These are phyloP conservation scores for Tubulanus polymorphus DNA, from an alignment of 2,888 invertebrate genomes.

Conservation along the genomic window DNA sequence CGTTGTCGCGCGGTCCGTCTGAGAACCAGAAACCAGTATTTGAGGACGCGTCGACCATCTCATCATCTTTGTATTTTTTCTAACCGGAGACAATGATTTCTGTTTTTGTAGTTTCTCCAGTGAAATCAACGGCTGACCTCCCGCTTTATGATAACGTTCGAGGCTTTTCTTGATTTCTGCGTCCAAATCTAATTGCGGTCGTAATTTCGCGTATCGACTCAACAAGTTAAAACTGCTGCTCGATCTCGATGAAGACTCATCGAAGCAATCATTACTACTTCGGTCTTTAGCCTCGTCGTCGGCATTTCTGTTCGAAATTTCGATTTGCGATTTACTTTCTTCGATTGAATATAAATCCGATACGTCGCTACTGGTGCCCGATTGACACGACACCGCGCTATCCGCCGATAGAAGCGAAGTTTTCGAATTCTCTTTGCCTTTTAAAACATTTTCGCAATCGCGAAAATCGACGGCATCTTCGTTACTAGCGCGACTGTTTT, in stretches of 20 bases:
- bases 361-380: slow-evolving; percentile 29
- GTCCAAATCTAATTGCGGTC: too few species aligned
- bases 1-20: too few species aligned
- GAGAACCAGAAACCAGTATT: background rate
- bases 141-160: too few species aligned
- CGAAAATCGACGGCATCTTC: too few species aligned
- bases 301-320: background rate
- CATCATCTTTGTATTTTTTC: background rate
- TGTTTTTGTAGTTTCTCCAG: too few species aligned
- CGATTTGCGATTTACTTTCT: too few species aligned
- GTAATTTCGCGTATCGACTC: background rate
- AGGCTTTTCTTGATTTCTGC: background rate
- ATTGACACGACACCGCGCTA: slow-evolving; percentile 38
- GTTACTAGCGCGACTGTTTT: background rate
- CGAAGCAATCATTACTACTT: background rate
- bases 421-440: background rate
- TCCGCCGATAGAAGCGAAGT: slow-evolving; percentile 19
- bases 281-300: background rate
- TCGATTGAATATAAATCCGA: too few species aligned
- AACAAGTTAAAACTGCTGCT: background rate
- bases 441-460: background rate
- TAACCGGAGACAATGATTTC: background rate
- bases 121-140: too few species aligned
- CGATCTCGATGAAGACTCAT: background rate
- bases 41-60: background rate